These are phyloP conservation scores for Tipula lateralis DNA, from an alignment of 2,888 invertebrate genomes.

Conservation along the genomic window DNA sequence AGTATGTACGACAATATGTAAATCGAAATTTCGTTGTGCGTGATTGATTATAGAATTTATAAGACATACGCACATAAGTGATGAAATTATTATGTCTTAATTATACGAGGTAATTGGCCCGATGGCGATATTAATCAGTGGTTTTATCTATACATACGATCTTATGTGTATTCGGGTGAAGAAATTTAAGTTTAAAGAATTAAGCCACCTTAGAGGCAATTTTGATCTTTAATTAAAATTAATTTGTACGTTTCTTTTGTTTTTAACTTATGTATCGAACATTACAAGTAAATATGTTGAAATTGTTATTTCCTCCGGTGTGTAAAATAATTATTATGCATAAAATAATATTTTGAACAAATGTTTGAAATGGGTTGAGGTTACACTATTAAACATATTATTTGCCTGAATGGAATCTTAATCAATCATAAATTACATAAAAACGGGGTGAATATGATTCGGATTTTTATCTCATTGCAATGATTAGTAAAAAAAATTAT, in stretches of 20 bases:
- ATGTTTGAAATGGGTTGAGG: slow-evolving; percentile 24
- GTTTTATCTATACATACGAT: neutral
- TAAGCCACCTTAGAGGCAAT: slow-evolving; percentile 1
- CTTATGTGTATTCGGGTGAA: neutral
- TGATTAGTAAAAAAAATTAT: neutral
- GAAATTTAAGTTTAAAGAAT: neutral
- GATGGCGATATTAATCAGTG: neutral
- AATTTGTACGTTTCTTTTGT: neutral
- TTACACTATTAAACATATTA: slow-evolving; percentile 6
- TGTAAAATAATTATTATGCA: neutral
- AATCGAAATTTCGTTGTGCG: neutral
- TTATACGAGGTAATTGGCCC: neutral
- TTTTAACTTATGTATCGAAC: no score
- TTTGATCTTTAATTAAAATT: slow-evolving; percentile 24
- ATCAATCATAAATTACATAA: neutral
- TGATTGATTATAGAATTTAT: neutral
- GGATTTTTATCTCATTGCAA: neutral
- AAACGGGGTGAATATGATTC: neutral
- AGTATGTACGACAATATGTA: neutral
- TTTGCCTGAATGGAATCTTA: slow-evolving; percentile 19
- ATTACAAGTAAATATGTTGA: neutral
- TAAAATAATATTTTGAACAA: neutral
- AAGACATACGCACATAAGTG: neutral
- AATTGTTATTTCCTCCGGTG: slow-evolving; percentile 9
- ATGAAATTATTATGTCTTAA: neutral